Base-by-base conservation (phyloP, 2,888 invertebrate species). In the Coenonympha arcania region DNA sequence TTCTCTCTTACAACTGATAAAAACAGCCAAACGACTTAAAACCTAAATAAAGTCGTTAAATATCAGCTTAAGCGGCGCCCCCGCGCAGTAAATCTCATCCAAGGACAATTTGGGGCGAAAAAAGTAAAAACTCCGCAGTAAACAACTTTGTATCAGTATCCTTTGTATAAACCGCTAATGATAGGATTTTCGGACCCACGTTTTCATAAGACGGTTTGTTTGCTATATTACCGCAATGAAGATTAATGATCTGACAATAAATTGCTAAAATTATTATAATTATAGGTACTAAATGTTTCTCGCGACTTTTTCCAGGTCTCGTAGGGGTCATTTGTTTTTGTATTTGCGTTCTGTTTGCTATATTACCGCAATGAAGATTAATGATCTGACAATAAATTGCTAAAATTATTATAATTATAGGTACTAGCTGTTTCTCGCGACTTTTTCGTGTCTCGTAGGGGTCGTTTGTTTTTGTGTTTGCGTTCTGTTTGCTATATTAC, bases 11-110 rank as follows among this genome's bases (percentile, higher is more conserved):
- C 31, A 6, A 31, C 13, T 37, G 16, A 47, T 22, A 24, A 28
- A 19, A 30, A 47, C 41, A 33, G 9, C 26, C 13, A 34, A 50
- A 42, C 39, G 40, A 19, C 15, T 50, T 46, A 46, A 50, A 30
- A 15, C 18, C 34, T 16, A n/a, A 47, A 51, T 18, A 47, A 51
- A 36, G 13, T 46, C 33, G 36, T 51, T 42, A 30, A 36, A 30
- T 47, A 31, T 26, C 31, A 46, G 42, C 24, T 31, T 36, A 42
- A 20, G 31, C 42, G 36, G 22, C 47, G 42, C 31, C 42, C 22
- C 36, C 28, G 9, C 6, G 36, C 36, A 40, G 41, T 46, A 41
- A 50, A 50, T 46, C 50, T 41, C 39, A 6, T 16, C 50, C 31
- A 40, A 50, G 45, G 40, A 41, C 40, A 50, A 28, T 22, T 44